Evolutionary conservation across 37 sponge, comb jelly and placozoan genomes (phyloP).

Genomic region (Beroe ovata): DNA sequence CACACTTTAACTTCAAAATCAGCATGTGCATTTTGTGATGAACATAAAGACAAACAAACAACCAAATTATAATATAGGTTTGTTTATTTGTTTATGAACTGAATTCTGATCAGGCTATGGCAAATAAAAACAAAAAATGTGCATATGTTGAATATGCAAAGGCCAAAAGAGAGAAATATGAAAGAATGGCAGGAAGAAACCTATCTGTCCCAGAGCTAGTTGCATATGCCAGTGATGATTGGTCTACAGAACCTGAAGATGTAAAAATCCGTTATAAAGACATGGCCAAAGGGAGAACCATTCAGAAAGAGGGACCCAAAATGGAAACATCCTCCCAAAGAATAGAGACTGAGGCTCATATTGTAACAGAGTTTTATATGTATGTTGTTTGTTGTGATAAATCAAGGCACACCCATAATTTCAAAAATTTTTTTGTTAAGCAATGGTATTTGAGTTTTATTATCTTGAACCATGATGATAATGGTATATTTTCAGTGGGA

Average conservation of each 20-base stretch:
- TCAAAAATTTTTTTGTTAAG: too few relatives aligned
- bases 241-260: neutral
- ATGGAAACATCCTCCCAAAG: slow-evolving; percentile 40
- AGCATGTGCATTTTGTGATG: too few relatives aligned
- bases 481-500: slow-evolving; percentile 7
- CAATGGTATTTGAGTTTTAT: too few relatives aligned
- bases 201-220: slow-evolving; percentile 1
- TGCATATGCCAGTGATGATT: neutral
- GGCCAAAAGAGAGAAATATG: slow-evolving; percentile 35
- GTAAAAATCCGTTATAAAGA: neutral
- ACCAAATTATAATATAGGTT: too few relatives aligned
- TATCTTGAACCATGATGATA: too few relatives aligned
- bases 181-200: neutral
- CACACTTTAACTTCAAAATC: too few relatives aligned
- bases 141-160: slow-evolving; percentile 21
- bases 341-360: slow-evolving; percentile 26
- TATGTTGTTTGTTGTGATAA: slow-evolving; percentile 1
- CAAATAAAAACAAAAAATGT: neutral
- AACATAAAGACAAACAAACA: too few relatives aligned
- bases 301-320: neutral
- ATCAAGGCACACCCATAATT: neutral
- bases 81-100: too few relatives aligned
- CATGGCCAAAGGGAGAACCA: neutral
- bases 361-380: neutral
- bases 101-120: neutral